These are phyloP conservation scores for Micropoecilia bifurca DNA, from an alignment of 2,797 vertebrate species.

Conservation along the genomic window DNA sequence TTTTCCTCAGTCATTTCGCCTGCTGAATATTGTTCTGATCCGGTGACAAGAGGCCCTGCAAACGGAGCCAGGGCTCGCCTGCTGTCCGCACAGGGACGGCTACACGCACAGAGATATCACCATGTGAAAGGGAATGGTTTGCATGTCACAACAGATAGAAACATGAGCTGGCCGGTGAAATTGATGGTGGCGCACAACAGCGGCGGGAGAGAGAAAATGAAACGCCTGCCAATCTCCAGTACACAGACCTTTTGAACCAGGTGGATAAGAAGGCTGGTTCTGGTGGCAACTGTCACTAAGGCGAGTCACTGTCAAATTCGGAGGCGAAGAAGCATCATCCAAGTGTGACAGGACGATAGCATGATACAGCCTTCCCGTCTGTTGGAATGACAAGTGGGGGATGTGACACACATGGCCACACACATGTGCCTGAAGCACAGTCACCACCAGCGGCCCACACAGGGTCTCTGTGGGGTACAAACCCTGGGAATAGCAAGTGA, in stretches of 20 bases:
- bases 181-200: constrained; percentile 47
- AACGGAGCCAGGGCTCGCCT: constrained; percentile 43
- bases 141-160: constrained; percentile 39
- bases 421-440: constrained; percentile 72
- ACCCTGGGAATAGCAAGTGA: constrained; percentile 59
- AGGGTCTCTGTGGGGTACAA: constrained; percentile 64
- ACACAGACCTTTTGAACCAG: constrained; percentile 75
- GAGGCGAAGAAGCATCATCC: constrained; percentile 73
- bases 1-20: constrained; percentile 58
- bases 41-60: constrained; percentile 56
- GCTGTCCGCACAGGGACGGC: constrained; percentile 27
- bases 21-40: constrained; percentile 65
- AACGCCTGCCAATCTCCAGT: constrained; percentile 69
- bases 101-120: constrained; percentile 23
- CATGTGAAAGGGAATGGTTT: constrained; percentile 41
- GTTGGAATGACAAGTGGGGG: constrained; percentile 71
- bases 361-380: constrained; percentile 79
- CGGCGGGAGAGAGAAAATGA: constrained; percentile 58
- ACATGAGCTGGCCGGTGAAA: constrained; percentile 49
- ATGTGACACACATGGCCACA: constrained; percentile 77
- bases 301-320: constrained; percentile 72
- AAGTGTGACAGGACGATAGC: constrained; percentile 79
- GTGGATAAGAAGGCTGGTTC: constrained; percentile 75
- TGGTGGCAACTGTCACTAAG: constrained; percentile 75
- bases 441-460: constrained; percentile 74